Conservation (phyloP, 2,888 invertebrate genomes). For the Drosophila histrio region DNA sequence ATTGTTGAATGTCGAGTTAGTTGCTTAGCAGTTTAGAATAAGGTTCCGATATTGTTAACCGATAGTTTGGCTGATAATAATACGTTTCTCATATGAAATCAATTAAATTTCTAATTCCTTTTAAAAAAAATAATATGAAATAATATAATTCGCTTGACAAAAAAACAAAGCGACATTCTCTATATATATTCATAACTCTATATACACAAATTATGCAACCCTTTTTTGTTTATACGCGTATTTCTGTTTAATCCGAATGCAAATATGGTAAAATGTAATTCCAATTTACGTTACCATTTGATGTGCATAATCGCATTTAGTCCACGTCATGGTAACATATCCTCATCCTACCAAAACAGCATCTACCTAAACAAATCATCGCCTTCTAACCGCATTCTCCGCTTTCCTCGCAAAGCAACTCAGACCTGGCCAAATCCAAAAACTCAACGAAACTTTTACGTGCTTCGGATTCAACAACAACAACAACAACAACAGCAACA, state of each 20-base stretch:
- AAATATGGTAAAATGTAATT: conserved; percentile 21
- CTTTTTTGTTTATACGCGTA: not conserved
- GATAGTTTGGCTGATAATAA: no score
- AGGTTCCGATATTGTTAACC: no score
- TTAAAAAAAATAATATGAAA: no score
- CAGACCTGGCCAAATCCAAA: not conserved
- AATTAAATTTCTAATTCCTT: no score
- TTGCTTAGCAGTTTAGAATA: no score
- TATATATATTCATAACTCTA: not conserved
- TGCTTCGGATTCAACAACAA: conserved; percentile 8
- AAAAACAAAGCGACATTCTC: no score
- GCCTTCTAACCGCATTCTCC: not conserved
- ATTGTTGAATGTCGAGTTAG: no score
- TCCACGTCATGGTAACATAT: not conserved
- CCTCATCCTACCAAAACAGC: not conserved
- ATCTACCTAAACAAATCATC: conserved; percentile 15
- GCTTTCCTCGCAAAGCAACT: not conserved
- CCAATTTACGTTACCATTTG: not conserved
- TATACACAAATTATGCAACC: not conserved
- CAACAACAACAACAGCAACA: conserved; percentile 2
- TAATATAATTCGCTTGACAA: no score
- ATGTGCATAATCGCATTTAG: conserved; percentile 17
- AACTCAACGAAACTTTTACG: conserved; percentile 48
- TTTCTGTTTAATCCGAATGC: not conserved
- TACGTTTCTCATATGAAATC: no score